Evolutionary conservation across 2,113 vertebrate species (phyloP), one percentile per base, ranked within the genome.

Genomic region (Hymenochirus boettgeri): DNA sequence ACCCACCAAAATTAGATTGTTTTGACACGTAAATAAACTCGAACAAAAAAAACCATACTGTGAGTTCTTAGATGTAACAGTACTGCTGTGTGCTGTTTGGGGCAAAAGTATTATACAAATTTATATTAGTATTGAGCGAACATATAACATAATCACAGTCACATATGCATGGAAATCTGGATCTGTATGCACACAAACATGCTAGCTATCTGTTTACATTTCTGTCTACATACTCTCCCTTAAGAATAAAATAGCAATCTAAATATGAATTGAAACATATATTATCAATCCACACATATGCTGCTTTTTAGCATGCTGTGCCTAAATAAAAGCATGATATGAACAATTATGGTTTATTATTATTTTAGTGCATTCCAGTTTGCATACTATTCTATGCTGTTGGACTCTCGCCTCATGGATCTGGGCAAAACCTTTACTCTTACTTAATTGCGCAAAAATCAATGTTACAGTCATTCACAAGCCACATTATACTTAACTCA

Each of bases 1-100:
- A 23, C 63, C 54, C 57, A 57, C 27, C 29, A 67, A 67, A 29
- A 3, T 48, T 69, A 54, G 52, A 69, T 53, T 26, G 60, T 69
- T 69, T 45, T 60, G 33, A 69, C 60, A 69, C 53, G 53, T 69
- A 51, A 69, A 69, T 52, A 18, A 7, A 58, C 45, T 58, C 51
- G 17, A 67, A 66, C 51, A 29, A 33, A n/a, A 35, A 66, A 67
- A 51, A 35, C 10, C 9, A 35, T 13, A 35, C 33, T 12, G 33
- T 35, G 33, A 3, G n/a, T n/a, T n/a, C n/a, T n/a, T n/a, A n/a
- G 15, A 35, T 35, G 15, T 13, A 12, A 1, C 15, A 35, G 33
- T 35, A 9, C 33, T 3, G 4, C 10, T 33, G 15, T 35, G 33
- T 35, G 15, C 10, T 59, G 55, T 55, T 51, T 67, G 33, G 60